Evolutionary conservation across 2,797 vertebrate species (phyloP).

Genomic region (Phataginus tetradactyla): DNA sequence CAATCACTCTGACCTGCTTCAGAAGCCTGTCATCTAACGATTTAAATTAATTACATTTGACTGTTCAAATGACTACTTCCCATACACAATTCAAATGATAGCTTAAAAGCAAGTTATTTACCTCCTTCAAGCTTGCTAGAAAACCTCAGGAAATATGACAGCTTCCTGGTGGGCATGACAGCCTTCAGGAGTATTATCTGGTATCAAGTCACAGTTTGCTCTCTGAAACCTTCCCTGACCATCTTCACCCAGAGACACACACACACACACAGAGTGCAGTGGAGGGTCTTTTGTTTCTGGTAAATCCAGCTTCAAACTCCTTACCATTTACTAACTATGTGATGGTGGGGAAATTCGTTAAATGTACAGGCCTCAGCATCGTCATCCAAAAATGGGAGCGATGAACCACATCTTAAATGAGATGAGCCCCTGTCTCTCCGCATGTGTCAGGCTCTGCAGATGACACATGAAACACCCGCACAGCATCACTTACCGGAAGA

Average conservation of each 20-base stretch:
- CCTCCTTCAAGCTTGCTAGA: background rate
- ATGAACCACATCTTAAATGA: background rate
- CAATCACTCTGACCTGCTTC: background rate
- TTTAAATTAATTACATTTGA: background rate
- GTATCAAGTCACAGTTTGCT: background rate
- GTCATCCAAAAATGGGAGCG: constrained; percentile 18
- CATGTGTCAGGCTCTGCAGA: background rate
- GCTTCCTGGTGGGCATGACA: background rate
- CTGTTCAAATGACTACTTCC: background rate
- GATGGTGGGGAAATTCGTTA: background rate
- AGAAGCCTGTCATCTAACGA: background rate
- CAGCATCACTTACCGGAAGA: constrained; percentile 73
- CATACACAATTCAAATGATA: background rate
- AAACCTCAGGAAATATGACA: background rate
- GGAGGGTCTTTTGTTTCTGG: background rate
- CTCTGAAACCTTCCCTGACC: background rate
- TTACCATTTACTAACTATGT: background rate
- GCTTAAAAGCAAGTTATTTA: background rate
- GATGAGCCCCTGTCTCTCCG: background rate
- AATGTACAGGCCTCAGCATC: background rate
- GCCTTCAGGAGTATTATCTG: background rate
- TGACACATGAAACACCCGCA: constrained; percentile 21
- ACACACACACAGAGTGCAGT: background rate
- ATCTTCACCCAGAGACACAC: background rate
- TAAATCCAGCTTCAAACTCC: constrained; percentile 23